Conservation (phyloP, 1,140 invertebrate species). For the Phymorhynchus buccinoides region DNA sequence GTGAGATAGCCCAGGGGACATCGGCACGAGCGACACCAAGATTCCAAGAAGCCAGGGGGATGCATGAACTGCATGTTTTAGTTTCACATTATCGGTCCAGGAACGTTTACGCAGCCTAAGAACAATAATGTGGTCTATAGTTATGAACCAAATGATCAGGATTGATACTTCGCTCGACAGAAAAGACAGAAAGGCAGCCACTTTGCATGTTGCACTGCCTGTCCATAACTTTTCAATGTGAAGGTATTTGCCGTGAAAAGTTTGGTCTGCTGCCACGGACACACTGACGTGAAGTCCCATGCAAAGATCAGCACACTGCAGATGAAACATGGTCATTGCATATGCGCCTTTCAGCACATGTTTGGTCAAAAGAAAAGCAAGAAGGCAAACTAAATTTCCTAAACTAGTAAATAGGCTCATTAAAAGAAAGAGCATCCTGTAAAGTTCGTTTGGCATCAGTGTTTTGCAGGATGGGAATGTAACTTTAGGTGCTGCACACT, state of each 20-base stretch:
- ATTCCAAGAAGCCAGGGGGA: too few species aligned
- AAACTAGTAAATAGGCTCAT: neutral
- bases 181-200: too few species aligned
- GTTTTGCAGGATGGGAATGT: neutral
- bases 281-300: neutral
- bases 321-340: neutral
- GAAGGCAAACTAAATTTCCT: neutral
- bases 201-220: too few species aligned
- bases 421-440: neutral
- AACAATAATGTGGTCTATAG: too few species aligned
- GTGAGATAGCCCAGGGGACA: too few species aligned
- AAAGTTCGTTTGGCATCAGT: neutral
- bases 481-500: neutral
- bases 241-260: neutral
- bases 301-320: neutral
- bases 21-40: too few species aligned
- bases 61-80: too few species aligned
- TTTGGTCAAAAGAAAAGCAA: neutral
- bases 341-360: neutral
- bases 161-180: too few species aligned
- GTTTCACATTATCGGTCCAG: too few species aligned
- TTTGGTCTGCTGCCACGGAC: neutral
- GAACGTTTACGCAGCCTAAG: too few species aligned
- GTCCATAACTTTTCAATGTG: too few species aligned
- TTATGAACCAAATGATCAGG: too few species aligned